Evolutionary conservation across 2,888 invertebrate genomes (phyloP), one percentile per base, ranked within the genome.

Genomic region (Ischnura elegans): DNA sequence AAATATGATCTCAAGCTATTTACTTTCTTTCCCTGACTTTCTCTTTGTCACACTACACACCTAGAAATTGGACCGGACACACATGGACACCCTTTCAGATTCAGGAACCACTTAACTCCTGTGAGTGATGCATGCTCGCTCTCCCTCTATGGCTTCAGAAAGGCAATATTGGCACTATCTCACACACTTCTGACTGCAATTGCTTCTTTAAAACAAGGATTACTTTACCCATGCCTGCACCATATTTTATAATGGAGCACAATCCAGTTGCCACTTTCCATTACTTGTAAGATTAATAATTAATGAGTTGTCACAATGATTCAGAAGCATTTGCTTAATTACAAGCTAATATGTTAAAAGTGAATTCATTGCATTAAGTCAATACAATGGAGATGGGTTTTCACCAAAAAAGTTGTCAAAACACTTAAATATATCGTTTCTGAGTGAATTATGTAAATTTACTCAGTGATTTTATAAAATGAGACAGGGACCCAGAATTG

Each of bases 21-120:
- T 90, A 61, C 90, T 90, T 43, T 90, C 61, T 61, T 90, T 90
- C 43, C 61, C 61, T 61, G 43, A 61, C 90, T 90, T 55, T 76
- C 76, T 76, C 76, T 76, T 76, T 76, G 76, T 76, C 90, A 61
- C 61, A 61, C 90, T 61, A 55, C 42, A 90, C 90, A 90, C 90
- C 90, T 90, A 90, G 90, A 90, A 90, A 90, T 90, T 90, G 90
- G 90, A 90, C 90, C 90, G 90, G 90, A 90, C 90, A 90, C 90
- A 66, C 55, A 90, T 90, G 90, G 90, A 90, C 90, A 61, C 61
- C 90, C 61, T 61, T 76, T 90, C 90, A 90, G 90, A 90, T 90
- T 25, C 90, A 90, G 90, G 90, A 90, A 90, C 90, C 90, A 90
- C 55, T 61, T 55, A 61, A 90, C 90, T 90, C 90, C 86, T 46